Evolutionary conservation across 2,888 invertebrate genomes (phyloP).

Genomic region (Amphimallon solstitiale): DNA sequence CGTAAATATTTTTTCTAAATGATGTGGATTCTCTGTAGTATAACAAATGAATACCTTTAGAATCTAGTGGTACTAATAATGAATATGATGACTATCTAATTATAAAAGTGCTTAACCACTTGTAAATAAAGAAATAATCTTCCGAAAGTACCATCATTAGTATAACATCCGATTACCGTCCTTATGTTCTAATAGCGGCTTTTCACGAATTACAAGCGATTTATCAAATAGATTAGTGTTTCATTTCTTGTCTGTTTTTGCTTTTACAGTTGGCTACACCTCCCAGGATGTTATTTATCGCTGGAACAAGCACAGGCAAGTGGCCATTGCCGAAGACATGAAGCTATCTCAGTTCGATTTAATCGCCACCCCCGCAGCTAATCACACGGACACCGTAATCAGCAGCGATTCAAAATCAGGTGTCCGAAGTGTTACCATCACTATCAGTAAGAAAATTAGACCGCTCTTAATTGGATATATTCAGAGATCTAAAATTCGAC

Average conservation of each 20-base stretch:
- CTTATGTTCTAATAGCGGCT: no score
- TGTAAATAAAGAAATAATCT: no score
- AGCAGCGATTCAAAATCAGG: conserved; percentile 57
- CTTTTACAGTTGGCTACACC: conserved; percentile 75
- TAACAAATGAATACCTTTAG: no score
- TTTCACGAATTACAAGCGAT: no score
- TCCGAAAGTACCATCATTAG: no score
- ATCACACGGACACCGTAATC: conserved; percentile 68
- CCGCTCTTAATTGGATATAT: conserved; percentile 30
- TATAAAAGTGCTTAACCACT: no score
- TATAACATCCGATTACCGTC: no score
- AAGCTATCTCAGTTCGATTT: conserved; percentile 87
- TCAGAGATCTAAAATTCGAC: conserved; percentile 10
- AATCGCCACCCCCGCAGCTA: conserved; percentile 77
- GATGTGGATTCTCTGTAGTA: no score
- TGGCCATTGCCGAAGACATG: conserved; percentile 83
- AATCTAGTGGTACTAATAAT: no score
- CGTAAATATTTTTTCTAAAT: no score
- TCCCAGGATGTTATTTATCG: conserved; percentile 77
- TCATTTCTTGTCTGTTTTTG: conserved; percentile 39
- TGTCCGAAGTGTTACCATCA: conserved; percentile 47
- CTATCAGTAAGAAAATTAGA: conserved; percentile 44
- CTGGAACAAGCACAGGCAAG: conserved; percentile 77
- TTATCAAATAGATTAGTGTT: no score
- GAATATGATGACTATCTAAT: no score